phyloP scores from a whole-genome alignment of 2,888 invertebrate genomes.

The Axea sp. region DNA sequence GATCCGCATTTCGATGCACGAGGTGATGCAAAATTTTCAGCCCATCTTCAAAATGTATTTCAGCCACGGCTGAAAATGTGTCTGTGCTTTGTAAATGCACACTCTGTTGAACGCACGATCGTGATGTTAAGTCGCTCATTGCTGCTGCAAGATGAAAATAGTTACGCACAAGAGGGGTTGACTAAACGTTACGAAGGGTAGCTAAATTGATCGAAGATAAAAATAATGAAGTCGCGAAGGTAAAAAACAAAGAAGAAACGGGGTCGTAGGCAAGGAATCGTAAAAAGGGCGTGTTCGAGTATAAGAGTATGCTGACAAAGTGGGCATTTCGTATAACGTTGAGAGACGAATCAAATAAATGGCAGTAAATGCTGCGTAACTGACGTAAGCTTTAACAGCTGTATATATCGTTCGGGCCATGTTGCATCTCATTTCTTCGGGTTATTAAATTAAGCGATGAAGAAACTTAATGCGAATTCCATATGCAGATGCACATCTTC shows the following conservation, averaged over 20 bases:
- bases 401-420: constrained; percentile 55
- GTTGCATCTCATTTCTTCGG: constrained; percentile 62
- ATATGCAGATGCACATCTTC: constrained; percentile 77
- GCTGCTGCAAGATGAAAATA: constrained; percentile 31
- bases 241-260: constrained; percentile 53
- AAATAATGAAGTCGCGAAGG: constrained; percentile 64
- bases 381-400: constrained; percentile 55
- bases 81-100: too few species aligned
- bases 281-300: constrained; percentile 52
- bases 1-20: too few species aligned
- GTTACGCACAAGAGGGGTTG: constrained; percentile 22
- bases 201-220: constrained; percentile 66
- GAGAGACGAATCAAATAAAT: constrained; percentile 59
- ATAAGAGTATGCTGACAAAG: constrained; percentile 42
- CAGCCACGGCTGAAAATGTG: too few species aligned
- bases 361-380: constrained; percentile 46
- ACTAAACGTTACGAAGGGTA: constrained; percentile 31
- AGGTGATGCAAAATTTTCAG: too few species aligned
- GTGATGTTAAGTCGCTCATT: constrained; percentile 43
- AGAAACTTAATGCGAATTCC: constrained; percentile 77
- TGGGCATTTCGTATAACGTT: constrained; percentile 35
- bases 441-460: constrained; percentile 77
- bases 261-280: constrained; percentile 57
- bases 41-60: too few species aligned
- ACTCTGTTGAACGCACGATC: too few species aligned